Evolutionary conservation across 2,113 vertebrate genomes (phyloP).

Genomic region (Trogon melanurus): DNA sequence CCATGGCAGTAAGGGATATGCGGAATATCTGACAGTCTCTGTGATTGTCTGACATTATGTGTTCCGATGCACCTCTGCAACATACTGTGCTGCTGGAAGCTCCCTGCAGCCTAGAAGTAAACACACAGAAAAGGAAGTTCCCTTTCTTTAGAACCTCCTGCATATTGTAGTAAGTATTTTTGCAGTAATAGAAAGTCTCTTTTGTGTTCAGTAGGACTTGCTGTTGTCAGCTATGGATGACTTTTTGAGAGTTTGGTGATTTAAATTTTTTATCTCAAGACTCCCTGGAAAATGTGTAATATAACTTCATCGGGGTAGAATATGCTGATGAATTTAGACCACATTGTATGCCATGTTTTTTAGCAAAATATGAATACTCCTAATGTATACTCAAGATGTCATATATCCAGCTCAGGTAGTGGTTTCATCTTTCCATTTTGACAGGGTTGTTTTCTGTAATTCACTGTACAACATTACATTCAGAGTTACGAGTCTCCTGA

Average conservation of each 20-base stretch:
- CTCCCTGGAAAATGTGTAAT: background rate
- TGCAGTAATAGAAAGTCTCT: background rate
- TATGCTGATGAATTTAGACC: background rate
- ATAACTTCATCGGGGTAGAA: background rate
- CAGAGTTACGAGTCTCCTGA: background rate
- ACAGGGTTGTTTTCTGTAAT: background rate
- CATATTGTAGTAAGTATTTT: background rate
- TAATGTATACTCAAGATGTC: background rate
- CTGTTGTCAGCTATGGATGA: background rate
- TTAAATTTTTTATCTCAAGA: background rate
- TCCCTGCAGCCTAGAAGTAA: background rate
- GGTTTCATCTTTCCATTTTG: background rate
- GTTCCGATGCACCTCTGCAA: background rate
- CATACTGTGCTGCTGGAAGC: background rate
- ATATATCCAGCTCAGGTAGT: background rate
- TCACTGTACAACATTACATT: background rate
- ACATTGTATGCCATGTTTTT: background rate
- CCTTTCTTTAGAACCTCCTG: background rate
- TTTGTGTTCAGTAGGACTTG: background rate
- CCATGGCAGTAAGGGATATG: conserved; percentile 10
- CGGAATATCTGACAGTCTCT: background rate
- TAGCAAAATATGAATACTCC: background rate
- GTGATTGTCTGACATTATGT: background rate
- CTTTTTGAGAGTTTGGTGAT: background rate
- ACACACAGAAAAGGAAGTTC: background rate